Base-by-base conservation (phyloP, 2,888 invertebrate genomes). In the Caenorhabditis virilis region DNA sequence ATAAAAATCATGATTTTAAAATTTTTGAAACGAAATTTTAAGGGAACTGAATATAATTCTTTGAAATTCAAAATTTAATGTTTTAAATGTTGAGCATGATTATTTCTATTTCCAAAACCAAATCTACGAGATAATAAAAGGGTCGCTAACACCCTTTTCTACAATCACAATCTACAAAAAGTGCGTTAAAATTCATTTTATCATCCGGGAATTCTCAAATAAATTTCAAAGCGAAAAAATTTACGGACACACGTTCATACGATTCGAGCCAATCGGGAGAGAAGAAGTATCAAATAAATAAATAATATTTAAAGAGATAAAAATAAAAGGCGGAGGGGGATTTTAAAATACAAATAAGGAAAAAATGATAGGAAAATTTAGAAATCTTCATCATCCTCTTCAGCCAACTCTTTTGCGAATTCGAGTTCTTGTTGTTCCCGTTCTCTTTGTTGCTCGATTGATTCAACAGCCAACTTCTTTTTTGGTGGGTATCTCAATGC, bases 401-500 rank as follows among this genome's bases (percentile, higher is more conserved):
- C 98, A 7, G 95, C 95, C 91, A 98, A 94, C 87, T 98, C 97
- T 39, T 97, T 98, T n/a, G 98, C 98, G 78, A 95, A 87, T 85
- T 98, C 98, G 81, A 98, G 87, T 86, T 99, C 98, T 85, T 97
- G 69, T 51, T 71, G 75, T 50, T 81, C 82, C 5, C 81, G 64
- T 49, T 83, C 80, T 23, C 81, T 68, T 51, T 79, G 77, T 48
- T 78, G 73, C 57, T 83, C 82, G 36, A 79, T 80, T 22, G 76
- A 76, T 85, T 98, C 98, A 62, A 97, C 87, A 84, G 97, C 95
- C 83, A 95, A 94, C 20, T 95, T 95, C 86, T 97, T 97, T 0
- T 95, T 93, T 84, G 97, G 97, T 20, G 98, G 98, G 86, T 95
- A 98, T 74, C 98, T 89, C 94, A 98, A 95, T 0, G 98, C 97